Evolutionary conservation across 1,140 invertebrate genomes (phyloP), one percentile per base, ranked within the genome.

Genomic region (Venturia canescens): DNA sequence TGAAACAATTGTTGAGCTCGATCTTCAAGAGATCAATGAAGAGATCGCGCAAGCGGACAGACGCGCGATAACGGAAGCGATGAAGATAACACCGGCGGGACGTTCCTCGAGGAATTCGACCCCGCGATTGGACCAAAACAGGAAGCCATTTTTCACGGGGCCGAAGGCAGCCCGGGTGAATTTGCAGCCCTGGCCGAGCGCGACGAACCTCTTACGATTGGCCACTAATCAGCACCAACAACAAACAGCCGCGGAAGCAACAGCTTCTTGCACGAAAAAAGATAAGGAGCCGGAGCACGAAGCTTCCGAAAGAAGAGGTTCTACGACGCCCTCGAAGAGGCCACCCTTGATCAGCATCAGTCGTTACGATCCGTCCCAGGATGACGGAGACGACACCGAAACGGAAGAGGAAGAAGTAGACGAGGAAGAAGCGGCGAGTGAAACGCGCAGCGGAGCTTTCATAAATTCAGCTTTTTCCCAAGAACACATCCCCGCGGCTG

Each of bases 1-100:
- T 87, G 91, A 91, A 87, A 91, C 90, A 81, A 74, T 91, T 89
- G 71, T 91, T 82, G 86, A 90, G 38, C 67, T 91, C 86, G 90
- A 90, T 86, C 23, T 84, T 80, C 87, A 81, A 70, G 90, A 90
- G 71, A 83, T 79, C 27, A 88, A 7, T 85, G 89, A 63, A 80
- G 44, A 67, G 85, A 82, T 75, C 83, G 57, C 87, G 81, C 23
- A 79, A 77, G 57, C 75, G 2, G 57, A 77, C 34, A 77, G 75
- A 44, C 75, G 75, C 6, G 75, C 75, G 15, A 66, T 66, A 44
- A 77, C 57, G 44, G 90, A 90, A 7, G 83, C 87, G 0, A 83
- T 89, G 18, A 91, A 85, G 63, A 91, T 87, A 72, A 57, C 48
- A 23, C 31, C n/a, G 13, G 34, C 78, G 7, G 72, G 57, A 38